Evolutionary conservation across 2,797 vertebrate genomes (phyloP).

Genomic region (Propithecus deckenii): DNA sequence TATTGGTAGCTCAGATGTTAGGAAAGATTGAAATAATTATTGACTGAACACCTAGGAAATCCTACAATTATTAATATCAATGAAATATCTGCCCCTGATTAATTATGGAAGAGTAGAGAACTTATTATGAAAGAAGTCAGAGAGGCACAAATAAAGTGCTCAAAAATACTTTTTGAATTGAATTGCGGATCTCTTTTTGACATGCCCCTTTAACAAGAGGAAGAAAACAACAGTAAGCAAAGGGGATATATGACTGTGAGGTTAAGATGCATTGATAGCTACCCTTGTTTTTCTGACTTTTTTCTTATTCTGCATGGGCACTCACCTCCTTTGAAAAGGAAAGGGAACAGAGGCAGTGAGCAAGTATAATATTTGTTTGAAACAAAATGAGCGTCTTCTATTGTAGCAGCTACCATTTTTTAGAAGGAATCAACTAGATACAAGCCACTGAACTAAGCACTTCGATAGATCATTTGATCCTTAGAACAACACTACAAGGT

Average conservation of each 20-base stretch:
- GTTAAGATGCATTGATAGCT: neutral
- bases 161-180: constrained; percentile 26
- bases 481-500: neutral
- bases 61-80: neutral
- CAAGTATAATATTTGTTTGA: neutral
- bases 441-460: neutral
- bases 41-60: constrained; percentile 25
- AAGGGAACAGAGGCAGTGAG: neutral
- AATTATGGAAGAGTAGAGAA: constrained; percentile 21
- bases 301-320: neutral
- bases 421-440: neutral
- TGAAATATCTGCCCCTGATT: neutral
- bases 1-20: constrained; percentile 3
- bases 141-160: neutral
- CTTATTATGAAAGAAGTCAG: neutral
- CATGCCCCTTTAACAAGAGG: neutral
- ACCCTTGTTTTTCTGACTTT: neutral
- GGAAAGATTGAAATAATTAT: neutral
- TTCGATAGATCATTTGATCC: neutral
- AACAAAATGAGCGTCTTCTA: constrained; percentile 4
- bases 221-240: neutral
- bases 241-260: neutral
- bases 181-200: neutral
- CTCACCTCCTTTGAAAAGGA: neutral
- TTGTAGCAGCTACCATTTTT: neutral